Evolutionary conservation across 1,140 invertebrate species (phyloP).

Genomic region (Ridgeia piscesae): DNA sequence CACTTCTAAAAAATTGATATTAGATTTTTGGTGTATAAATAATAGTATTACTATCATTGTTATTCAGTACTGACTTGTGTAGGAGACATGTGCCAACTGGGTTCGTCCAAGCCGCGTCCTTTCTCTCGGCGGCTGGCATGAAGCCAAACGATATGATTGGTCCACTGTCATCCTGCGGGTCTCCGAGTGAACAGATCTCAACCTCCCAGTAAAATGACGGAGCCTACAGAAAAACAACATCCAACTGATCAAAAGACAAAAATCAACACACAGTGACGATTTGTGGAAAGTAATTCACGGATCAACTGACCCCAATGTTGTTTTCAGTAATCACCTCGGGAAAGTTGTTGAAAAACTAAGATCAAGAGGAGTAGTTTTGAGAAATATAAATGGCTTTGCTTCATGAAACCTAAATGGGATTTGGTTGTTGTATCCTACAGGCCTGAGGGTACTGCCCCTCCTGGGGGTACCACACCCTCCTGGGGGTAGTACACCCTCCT

Average conservation of each 20-base stretch:
- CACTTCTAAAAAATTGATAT: background rate
- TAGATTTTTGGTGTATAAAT: background rate
- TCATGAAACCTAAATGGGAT: too few species aligned
- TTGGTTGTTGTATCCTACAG: too few species aligned
- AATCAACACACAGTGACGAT: too few species aligned
- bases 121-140: slow-evolving; percentile 54
- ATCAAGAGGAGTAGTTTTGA: too few species aligned
- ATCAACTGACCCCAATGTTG: too few species aligned
- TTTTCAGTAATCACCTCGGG: too few species aligned
- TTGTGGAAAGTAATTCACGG: too few species aligned
- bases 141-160: slow-evolving; percentile 57
- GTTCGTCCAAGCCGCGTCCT: slow-evolving; percentile 57
- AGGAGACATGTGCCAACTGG: slow-evolving; percentile 56
- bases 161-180: slow-evolving; percentile 52
- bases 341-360: too few species aligned
- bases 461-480: too few species aligned
- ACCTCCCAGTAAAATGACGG: slow-evolving; percentile 58
- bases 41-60: background rate
- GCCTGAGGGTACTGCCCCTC: too few species aligned
- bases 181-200: slow-evolving; percentile 55
- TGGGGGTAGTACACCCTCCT: too few species aligned
- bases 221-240: slow-evolving; percentile 38
- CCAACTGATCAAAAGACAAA: background rate
- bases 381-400: too few species aligned
- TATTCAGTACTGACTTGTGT: slow-evolving; percentile 46